phyloP scores from a whole-genome alignment of 2,888 invertebrate genomes.

The Harmothoe impar region DNA sequence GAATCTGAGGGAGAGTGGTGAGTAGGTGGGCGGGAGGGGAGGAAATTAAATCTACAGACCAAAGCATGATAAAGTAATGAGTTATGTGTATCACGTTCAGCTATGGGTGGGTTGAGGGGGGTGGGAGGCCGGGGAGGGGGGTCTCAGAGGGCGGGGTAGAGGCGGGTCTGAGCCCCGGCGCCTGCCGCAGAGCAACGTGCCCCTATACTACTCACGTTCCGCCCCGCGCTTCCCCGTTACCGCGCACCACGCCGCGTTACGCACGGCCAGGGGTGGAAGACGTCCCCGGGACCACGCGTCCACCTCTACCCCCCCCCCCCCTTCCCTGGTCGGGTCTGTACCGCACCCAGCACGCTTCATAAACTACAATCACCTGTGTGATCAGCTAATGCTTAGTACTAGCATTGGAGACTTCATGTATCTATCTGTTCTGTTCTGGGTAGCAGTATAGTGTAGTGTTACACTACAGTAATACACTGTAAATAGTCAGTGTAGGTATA shows the following conservation, averaged over 20 bases:
- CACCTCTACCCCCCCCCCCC: neutral
- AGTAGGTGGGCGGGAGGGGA: neutral
- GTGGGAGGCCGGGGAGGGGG: neutral
- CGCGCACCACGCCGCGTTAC: neutral
- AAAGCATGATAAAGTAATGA: neutral
- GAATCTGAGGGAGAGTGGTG: neutral
- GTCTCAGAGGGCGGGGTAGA: conserved; percentile 1
- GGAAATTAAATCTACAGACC: conserved; percentile 8
- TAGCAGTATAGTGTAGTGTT: no score
- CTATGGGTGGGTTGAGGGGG: neutral
- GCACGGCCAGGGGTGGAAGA: neutral
- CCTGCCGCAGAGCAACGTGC: conserved; percentile 18
- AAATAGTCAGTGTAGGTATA: no score
- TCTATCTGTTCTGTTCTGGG: no score
- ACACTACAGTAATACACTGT: no score
- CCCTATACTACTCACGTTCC: conserved; percentile 36
- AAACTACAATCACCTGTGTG: neutral
- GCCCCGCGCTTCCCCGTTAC: neutral
- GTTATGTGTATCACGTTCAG: conserved; percentile 9
- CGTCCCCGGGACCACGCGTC: neutral
- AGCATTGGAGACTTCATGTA: no score
- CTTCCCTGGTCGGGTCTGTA: neutral
- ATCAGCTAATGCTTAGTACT: no score
- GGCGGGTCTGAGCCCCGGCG: neutral
- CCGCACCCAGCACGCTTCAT: neutral